These are phyloP conservation scores for Drosophila kokeensis DNA, from an alignment of 2,888 invertebrate species.

Conservation along the genomic window DNA sequence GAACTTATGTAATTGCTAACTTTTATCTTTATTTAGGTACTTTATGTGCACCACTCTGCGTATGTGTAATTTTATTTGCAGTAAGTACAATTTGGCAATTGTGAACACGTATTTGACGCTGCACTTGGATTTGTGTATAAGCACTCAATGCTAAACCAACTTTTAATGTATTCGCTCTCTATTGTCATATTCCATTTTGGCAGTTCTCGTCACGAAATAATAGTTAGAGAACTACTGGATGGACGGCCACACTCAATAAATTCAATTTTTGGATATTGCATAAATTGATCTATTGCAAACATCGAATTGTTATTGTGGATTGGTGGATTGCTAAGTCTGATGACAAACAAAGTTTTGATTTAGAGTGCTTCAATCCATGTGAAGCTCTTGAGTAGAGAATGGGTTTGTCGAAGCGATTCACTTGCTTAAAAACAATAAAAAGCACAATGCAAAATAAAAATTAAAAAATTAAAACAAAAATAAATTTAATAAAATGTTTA, in stretches of 20 bases:
- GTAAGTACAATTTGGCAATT: neutral
- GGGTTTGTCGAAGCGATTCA: neutral
- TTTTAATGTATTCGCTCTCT: conserved; percentile 20
- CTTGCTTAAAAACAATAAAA: neutral
- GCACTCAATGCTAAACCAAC: conserved; percentile 1
- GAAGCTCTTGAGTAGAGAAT: neutral
- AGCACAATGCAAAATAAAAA: neutral
- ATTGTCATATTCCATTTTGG: conserved; percentile 30
- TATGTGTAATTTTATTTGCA: conserved; percentile 34
- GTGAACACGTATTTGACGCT: conserved; percentile 8
- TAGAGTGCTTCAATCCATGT: neutral
- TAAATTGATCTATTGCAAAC: conserved; percentile 12
- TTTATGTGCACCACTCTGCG: conserved; percentile 13
- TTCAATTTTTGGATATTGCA: conserved; percentile 9
- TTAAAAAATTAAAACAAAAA: neutral
- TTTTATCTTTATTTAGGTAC: neutral
- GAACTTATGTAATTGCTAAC: conserved; percentile 2
- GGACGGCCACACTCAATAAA: neutral
- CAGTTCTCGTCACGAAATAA: conserved; percentile 39
- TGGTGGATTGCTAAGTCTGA: neutral
- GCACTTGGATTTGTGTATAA: conserved; percentile 33
- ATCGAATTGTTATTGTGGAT: neutral
- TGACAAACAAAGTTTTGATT: neutral
- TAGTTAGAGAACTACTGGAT: conserved; percentile 8
- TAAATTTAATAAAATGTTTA: neutral